Evolutionary conservation across 2,888 invertebrate species (phyloP).

Genomic region (Nymphalis c-album): DNA sequence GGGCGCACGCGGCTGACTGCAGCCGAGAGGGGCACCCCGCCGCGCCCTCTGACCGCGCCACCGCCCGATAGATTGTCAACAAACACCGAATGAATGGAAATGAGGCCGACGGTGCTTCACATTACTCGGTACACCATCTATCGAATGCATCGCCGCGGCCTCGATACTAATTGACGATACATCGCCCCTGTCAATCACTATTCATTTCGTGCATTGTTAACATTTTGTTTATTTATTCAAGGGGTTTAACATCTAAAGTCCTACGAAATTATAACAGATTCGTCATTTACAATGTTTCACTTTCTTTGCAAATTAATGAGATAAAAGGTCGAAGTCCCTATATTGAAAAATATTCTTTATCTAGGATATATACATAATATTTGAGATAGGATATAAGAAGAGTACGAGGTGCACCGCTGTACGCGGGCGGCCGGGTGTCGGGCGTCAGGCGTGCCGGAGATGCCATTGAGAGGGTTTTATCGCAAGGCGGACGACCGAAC

Average conservation of each 20-base stretch:
- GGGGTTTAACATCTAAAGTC: not conserved
- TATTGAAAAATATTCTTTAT: too few species aligned
- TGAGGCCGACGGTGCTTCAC: slow-evolving; percentile 57
- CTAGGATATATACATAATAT: too few species aligned
- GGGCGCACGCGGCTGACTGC: slow-evolving; percentile 64
- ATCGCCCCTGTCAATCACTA: slow-evolving; percentile 26
- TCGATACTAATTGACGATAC: slow-evolving; percentile 35
- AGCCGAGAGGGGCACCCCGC: slow-evolving; percentile 50
- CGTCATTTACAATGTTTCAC: too few species aligned
- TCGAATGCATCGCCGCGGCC: slow-evolving; percentile 47
- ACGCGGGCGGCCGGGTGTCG: slow-evolving; percentile 9
- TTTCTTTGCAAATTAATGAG: too few species aligned
- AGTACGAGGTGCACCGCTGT: too few species aligned
- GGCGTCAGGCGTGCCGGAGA: slow-evolving; percentile 53
- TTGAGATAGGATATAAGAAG: too few species aligned
- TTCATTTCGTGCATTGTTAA: slow-evolving; percentile 14
- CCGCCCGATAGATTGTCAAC: slow-evolving; percentile 67
- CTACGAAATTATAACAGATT: not conserved
- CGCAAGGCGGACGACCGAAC: slow-evolving; percentile 43
- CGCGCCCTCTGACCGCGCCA: slow-evolving; percentile 63
- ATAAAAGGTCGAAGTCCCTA: too few species aligned
- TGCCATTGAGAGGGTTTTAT: slow-evolving; percentile 63
- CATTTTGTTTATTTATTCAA: slow-evolving; percentile 2
- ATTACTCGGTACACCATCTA: slow-evolving; percentile 42
- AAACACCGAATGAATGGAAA: slow-evolving; percentile 73